Evolutionary conservation across 2,888 invertebrate genomes (phyloP).

Genomic region (Himalopsyche kuldschensis): DNA sequence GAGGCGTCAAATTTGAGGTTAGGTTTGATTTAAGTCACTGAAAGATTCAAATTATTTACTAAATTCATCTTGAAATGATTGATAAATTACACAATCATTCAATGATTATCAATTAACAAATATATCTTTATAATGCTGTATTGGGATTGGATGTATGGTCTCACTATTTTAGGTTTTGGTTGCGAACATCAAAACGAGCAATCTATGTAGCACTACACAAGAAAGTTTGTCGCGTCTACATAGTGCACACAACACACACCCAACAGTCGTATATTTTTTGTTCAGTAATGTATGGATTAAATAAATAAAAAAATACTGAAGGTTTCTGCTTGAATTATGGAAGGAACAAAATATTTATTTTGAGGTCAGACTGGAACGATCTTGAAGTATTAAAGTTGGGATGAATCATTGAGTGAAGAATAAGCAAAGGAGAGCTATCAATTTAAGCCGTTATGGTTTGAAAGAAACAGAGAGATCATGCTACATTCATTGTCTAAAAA

Average conservation of each 20-base stretch:
- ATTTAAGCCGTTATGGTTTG: too few species aligned
- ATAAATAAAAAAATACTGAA: neutral
- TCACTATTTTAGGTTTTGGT: neutral
- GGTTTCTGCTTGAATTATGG: neutral
- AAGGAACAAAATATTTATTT: neutral
- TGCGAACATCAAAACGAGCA: neutral
- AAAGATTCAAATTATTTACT: too few species aligned
- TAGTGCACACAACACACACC: neutral
- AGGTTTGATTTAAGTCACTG: too few species aligned
- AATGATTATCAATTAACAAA: too few species aligned
- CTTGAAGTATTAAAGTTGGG: neutral
- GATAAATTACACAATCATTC: too few species aligned
- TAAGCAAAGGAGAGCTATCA: neutral
- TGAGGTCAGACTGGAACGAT: neutral
- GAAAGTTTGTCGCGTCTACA: neutral
- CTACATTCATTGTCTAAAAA: too few species aligned
- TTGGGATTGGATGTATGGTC: neutral
- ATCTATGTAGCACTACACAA: neutral
- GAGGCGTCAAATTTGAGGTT: too few species aligned
- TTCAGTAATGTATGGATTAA: neutral
- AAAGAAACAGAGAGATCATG: too few species aligned
- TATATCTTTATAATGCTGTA: too few species aligned
- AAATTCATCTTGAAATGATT: too few species aligned
- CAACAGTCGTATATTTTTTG: neutral
- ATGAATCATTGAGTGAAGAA: neutral